Evolutionary conservation across 2,797 vertebrate genomes (phyloP).

Genomic region (Adelosebastes latens): DNA sequence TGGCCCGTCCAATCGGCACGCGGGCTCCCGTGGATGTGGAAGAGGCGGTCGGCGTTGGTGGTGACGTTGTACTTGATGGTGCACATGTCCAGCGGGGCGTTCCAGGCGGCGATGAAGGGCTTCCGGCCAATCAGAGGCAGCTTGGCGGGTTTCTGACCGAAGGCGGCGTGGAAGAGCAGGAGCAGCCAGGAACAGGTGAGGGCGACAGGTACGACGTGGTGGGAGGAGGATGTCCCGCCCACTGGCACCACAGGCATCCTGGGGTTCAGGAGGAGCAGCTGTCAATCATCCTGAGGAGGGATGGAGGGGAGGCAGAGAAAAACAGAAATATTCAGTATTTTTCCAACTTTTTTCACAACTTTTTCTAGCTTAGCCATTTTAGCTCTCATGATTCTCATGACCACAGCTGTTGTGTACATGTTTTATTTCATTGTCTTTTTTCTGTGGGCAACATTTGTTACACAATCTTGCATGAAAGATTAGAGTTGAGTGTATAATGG

Average conservation of each 20-base stretch:
- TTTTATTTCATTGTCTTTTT: not conserved
- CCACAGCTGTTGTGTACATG: not conserved
- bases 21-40: constrained; percentile 83
- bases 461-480: fast-evolving
- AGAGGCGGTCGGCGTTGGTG: constrained; percentile 79
- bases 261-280: constrained; percentile 61
- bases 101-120: constrained; percentile 86
- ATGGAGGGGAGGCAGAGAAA: not conserved
- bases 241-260: constrained; percentile 81
- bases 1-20: constrained; percentile 83
- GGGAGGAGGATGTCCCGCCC: constrained; percentile 73
- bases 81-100: constrained; percentile 84
- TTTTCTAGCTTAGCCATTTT: not conserved
- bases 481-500: too few species aligned
- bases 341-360: not conserved
- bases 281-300: constrained; percentile 77
- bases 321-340: not conserved
- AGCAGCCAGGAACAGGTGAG: constrained; percentile 78
- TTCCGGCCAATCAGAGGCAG: constrained; percentile 83
- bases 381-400: not conserved
- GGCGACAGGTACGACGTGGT: constrained; percentile 66
- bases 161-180: constrained; percentile 72
- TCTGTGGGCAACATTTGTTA: too few species aligned
- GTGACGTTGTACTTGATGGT: constrained; percentile 79
- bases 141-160: constrained; percentile 82